Percentiles rank a stretch among this genome's conserved stretches.
Evolutionary conservation across 37 sponge, comb jelly and placozoan species (phyloP).

Genomic region (Chondrilla cf. caribensis): DNA sequence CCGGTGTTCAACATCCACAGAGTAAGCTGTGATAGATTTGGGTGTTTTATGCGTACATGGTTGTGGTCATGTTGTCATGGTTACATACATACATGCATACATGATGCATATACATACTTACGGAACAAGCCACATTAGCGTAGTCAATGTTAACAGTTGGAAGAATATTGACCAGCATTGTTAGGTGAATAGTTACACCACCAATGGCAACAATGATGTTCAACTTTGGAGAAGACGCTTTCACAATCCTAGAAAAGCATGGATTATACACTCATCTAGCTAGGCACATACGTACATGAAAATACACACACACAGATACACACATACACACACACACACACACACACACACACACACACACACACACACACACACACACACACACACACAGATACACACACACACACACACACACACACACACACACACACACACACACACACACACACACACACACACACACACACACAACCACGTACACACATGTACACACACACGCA

Average conservation of each 20-base stretch:
- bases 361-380: neutral
- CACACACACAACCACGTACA: slow-evolving; percentile 21
- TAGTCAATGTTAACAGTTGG: neutral
- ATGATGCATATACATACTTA: neutral
- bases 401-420: slow-evolving; percentile 25
- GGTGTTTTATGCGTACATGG: neutral
- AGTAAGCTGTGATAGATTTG: neutral
- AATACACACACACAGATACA: slow-evolving; percentile 1
- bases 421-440: neutral
- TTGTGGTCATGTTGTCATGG: neutral
- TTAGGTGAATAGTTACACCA: neutral
- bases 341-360: slow-evolving; percentile 17
- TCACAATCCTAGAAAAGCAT: neutral
- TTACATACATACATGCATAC: too few relatives aligned
- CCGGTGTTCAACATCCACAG: neutral
- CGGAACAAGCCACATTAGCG: neutral
- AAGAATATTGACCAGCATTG: neutral
- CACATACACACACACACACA: slow-evolving; percentile 15
- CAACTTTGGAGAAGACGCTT: neutral
- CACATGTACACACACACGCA: slow-evolving; percentile 37
- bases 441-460: slow-evolving; percentile 1
- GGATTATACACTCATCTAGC: too few relatives aligned
- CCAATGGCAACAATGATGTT: neutral
- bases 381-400: slow-evolving; percentile 8
- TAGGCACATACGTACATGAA: neutral